Percentiles rank a stretch among this genome's conserved stretches.
phyloP scores from a whole-genome alignment of 1,140 invertebrate genomes.

The Pseudobourletiella spinata region DNA sequence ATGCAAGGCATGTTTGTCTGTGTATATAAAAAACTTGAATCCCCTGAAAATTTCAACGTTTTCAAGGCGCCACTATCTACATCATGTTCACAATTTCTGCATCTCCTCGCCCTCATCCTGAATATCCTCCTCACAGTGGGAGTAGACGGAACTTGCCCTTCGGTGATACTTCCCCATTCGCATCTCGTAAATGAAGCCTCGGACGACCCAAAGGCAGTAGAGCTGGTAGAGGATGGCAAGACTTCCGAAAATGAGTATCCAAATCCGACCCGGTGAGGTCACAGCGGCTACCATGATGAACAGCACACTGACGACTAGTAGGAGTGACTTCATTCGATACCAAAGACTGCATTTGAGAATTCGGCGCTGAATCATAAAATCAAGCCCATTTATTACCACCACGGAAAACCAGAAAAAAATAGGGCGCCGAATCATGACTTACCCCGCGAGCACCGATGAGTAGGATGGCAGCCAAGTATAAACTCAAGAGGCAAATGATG shows the following conservation, averaged over 20 bases:
- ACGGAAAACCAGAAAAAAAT: too few relatives aligned
- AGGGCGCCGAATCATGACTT: too few relatives aligned
- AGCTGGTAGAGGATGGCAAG: constrained; percentile 18
- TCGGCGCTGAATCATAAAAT: too few relatives aligned
- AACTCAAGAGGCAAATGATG: constrained; percentile 17
- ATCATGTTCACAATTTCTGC: constrained; percentile 11
- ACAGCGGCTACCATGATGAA: constrained; percentile 16
- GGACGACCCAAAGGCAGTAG: constrained; percentile 25
- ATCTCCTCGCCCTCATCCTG: not conserved
- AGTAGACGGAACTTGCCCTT: not conserved
- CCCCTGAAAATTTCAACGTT: too few relatives aligned
- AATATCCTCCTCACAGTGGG: not conserved
- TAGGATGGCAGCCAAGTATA: constrained; percentile 14
- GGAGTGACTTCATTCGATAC: not conserved
- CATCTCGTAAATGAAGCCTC: constrained; percentile 13
- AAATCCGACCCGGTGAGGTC: constrained; percentile 15
- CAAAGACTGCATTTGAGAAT: constrained; percentile 4
- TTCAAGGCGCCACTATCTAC: not conserved
- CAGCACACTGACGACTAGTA: not conserved
- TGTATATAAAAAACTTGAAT: not conserved
- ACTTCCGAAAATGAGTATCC: constrained; percentile 16
- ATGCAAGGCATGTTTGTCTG: not conserved
- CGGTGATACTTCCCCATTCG: constrained; percentile 8
- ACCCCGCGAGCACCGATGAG: constrained; percentile 17
- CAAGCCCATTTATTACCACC: too few relatives aligned